These are phyloP conservation scores for Sinocyclocheilus anophthalmus DNA, from an alignment of 2,113 vertebrate genomes.

Conservation along the genomic window DNA sequence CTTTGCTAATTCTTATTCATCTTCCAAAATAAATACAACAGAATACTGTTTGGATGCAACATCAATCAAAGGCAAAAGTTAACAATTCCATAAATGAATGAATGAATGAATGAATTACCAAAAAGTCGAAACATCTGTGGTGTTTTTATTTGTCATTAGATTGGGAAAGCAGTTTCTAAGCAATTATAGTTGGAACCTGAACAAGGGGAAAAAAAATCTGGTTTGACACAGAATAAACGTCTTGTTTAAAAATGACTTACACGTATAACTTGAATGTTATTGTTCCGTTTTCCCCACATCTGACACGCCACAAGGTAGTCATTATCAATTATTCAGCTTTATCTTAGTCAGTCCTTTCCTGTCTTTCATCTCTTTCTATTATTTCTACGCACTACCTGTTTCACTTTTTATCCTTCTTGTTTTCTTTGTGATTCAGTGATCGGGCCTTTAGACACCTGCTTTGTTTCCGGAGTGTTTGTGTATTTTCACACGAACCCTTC, in stretches of 20 bases:
- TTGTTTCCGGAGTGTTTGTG: conserved; percentile 33
- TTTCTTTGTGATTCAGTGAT: conserved; percentile 23
- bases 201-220: no score
- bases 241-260: not conserved
- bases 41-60: no score
- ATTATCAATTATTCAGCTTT: conserved; percentile 22
- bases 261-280: not conserved
- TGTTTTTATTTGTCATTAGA: no score
- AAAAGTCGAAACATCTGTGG: no score
- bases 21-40: no score
- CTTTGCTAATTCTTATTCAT: no score
- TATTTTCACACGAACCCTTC: conserved; percentile 23
- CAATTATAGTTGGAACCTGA: not conserved
- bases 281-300: not conserved
- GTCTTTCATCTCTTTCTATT: no score
- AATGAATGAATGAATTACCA: no score
- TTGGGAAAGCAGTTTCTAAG: not conserved
- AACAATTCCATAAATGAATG: no score
- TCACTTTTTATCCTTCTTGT: not conserved
- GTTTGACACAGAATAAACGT: not conserved
- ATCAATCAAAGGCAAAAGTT: no score
- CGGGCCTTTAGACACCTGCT: not conserved
- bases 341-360: not conserved
- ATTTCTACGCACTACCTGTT: not conserved
- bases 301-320: not conserved